phyloP scores from a whole-genome alignment of 1,140 invertebrate genomes.

The Ptiloglossa arizonensis region DNA sequence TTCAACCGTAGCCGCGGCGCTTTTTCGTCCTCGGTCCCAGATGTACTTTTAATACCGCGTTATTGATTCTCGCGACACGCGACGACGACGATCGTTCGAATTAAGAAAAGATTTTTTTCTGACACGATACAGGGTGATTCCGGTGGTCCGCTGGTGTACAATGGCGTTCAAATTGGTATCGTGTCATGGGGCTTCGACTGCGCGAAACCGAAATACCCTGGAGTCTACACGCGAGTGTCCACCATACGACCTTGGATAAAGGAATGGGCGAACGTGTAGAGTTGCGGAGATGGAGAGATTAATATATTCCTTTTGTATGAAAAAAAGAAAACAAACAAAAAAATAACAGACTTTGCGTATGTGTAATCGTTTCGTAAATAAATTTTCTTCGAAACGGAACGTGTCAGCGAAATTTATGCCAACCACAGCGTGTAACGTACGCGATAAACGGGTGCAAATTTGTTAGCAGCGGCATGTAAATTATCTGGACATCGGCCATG shows the following conservation, averaged over 20 bases:
- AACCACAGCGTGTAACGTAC: too few relatives aligned
- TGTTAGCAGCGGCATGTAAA: too few relatives aligned
- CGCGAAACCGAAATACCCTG: slow-evolving; percentile 80
- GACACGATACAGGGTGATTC: slow-evolving; percentile 83
- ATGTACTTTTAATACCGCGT: neutral
- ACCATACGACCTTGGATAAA: slow-evolving; percentile 66
- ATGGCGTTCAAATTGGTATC: slow-evolving; percentile 82
- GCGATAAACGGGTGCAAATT: too few relatives aligned
- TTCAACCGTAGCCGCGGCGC: neutral
- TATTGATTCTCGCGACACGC: neutral
- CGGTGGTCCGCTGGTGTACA: slow-evolving; percentile 85
- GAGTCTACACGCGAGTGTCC: slow-evolving; percentile 84
- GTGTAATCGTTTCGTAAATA: too few relatives aligned
- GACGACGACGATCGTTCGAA: neutral
- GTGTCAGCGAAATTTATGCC: too few relatives aligned
- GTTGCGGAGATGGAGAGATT: too few relatives aligned
- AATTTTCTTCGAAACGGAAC: too few relatives aligned
- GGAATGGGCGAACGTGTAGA: slow-evolving; percentile 51
- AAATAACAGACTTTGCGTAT: too few relatives aligned
- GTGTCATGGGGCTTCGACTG: slow-evolving; percentile 84
- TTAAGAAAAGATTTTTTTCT: slow-evolving; percentile 28
- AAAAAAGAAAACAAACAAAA: neutral
- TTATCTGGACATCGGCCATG: too few relatives aligned
- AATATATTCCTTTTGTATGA: neutral
- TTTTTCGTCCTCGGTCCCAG: neutral